Evolutionary conservation across 2,797 vertebrate genomes (phyloP), one percentile per base, ranked within the genome.

Genomic region (Peromyscus melanophrys): DNA sequence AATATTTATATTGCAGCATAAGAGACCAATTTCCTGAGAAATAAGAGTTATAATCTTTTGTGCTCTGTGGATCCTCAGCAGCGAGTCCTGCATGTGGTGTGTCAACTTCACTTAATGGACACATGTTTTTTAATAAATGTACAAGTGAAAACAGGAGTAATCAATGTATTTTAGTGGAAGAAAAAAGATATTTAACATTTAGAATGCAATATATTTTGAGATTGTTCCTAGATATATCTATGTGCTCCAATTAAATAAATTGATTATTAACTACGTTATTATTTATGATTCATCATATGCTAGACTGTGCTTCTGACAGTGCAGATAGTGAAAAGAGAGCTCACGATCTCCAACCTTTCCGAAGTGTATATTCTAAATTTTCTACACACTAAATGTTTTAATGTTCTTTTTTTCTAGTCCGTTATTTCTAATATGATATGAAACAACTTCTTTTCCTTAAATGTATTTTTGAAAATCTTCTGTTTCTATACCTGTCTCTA

Each of bases 231-330:
- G 17, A 78, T 83, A 34, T 82, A 7, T 84, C 55, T 59, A 63
- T 63, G 6, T 34, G 2, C 59, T 73, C 10, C n/a, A 76, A 4
- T 23, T n/a, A n/a, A n/a, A n/a, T n/a, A n/a, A n/a, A 94, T 29
- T 57, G 9, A 49, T 40, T 90, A 81, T 94, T 95, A 63, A 85
- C 19, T 92, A 61, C 31, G 63, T 61, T 75, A 57, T 87, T 88
- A 52, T 11, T 17, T 86, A 21, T 37, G 19, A 84, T n/a, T 63
- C 76, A n/a, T 9, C 67, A 37, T 69, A 89, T 93, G 10, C 1
- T 46, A 61, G 49, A 67, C 1, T 61, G 5, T 57, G 19, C 17
- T 92, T 31, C 59, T 67, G 17, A 97, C 0, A 77, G 19, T 90
- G 49, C 12, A 69, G n/a, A 13, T 43, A 43, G 29, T 73, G 5